These are phyloP conservation scores for Physeter macrocephalus DNA, from an alignment of 2,113 vertebrate species.

Conservation along the genomic window DNA sequence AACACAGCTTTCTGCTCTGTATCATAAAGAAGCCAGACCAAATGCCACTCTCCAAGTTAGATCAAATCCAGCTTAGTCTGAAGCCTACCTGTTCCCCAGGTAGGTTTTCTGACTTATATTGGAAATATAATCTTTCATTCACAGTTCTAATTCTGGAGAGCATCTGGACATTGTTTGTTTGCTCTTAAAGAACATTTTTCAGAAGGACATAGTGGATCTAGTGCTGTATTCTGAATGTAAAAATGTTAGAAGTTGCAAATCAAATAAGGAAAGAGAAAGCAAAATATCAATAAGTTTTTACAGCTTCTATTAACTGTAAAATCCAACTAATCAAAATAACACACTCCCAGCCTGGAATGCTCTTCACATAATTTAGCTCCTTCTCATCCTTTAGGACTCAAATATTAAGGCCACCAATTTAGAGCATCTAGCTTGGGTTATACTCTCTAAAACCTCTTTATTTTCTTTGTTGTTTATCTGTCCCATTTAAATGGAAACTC, in stretches of 20 bases:
- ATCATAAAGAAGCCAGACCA: background rate
- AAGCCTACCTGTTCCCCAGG: background rate
- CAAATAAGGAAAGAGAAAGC: background rate
- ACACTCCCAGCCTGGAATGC: background rate
- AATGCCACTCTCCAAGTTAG: background rate
- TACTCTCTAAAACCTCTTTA: background rate
- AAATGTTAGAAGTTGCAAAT: slow-evolving; percentile 12
- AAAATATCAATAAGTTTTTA: background rate
- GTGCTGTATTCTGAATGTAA: background rate
- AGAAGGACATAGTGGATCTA: background rate
- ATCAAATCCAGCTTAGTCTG: background rate
- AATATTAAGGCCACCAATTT: background rate
- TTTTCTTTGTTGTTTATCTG: background rate
- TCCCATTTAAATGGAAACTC: background rate
- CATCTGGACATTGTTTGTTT: background rate
- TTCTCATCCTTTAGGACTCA: background rate
- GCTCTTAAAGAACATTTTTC: slow-evolving; percentile 19
- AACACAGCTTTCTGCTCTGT: background rate
- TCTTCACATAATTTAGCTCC: background rate
- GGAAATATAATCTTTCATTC: background rate
- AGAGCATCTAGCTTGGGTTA: background rate
- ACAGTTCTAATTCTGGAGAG: background rate
- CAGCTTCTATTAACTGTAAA: background rate
- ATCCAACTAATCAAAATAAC: background rate
- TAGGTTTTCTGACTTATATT: background rate